Percentiles rank a stretch among this genome's conserved stretches.
These are phyloP conservation scores for Cheumatopsyche charites DNA, from an alignment of 1,140 invertebrate species.

Conservation along the genomic window DNA sequence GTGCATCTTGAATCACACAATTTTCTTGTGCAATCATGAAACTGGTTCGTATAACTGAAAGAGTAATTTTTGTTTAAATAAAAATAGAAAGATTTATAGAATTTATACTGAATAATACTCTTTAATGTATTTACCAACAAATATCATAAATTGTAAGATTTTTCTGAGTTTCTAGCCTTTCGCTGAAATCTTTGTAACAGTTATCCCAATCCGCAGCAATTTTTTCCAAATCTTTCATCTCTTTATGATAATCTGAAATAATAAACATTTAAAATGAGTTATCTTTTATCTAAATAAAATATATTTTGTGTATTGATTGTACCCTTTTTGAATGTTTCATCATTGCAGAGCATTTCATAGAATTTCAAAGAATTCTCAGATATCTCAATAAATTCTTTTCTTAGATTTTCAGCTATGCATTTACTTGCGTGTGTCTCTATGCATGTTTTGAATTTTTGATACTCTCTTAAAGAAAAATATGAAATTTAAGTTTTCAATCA, in stretches of 20 bases:
- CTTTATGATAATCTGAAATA: background rate
- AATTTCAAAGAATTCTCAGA: background rate
- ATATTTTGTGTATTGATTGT: background rate
- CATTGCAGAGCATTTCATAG: background rate
- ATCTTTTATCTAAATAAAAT: background rate
- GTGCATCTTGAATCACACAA: background rate
- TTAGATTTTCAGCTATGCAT: background rate
- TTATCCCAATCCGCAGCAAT: background rate
- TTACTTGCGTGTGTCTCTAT: background rate
- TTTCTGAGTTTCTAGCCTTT: background rate
- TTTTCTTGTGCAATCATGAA: background rate
- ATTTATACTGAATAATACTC: no score
- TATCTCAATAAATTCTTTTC: background rate
- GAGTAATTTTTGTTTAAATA: background rate
- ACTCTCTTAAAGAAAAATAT: background rate
- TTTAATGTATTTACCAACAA: conserved; percentile 16
- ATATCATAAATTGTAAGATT: background rate
- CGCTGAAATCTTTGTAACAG: background rate
- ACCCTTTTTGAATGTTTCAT: conserved; percentile 1
- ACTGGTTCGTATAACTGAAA: background rate
- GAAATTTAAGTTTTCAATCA: background rate
- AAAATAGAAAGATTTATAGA: background rate
- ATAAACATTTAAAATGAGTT: background rate
- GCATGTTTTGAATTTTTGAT: background rate
- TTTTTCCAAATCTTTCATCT: background rate